Evolutionary conservation across 1,140 invertebrate species (phyloP), one percentile per base, ranked within the genome.

Genomic region (Antheraea pernyi): DNA sequence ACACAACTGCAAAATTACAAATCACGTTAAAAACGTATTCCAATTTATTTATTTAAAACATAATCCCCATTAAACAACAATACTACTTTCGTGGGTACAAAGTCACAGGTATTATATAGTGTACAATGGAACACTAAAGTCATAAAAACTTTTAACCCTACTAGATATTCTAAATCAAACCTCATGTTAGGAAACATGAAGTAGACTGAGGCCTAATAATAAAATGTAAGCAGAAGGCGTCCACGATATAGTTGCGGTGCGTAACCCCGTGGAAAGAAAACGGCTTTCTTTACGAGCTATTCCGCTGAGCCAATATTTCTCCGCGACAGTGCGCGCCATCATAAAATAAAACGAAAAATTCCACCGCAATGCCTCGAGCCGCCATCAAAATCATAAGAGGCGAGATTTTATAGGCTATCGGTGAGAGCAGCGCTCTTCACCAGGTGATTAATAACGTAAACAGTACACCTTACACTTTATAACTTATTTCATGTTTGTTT

Each of bases 311-410:
- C 89, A 91, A 90, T 91, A 91, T 91, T 89, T 90, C 89, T 89
- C 78, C 84, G 86, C 87, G 88, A 90, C 89, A 90, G 89, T 86
- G 86, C 89, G 87, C 86, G 84, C 85, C 82, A 85, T 85, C 89
- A 90, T 91, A 91, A 91, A 91, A 90, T 91, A 91, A 91, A 91
- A 91, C 89, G 89, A 91, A 91, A 91, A 91, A 91, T 91, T 91
- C 89, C 88, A 83, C 79, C 82, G 80, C 79, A 81, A 83, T 85
- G 78, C 82, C 82, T 80, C 77, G 74, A 83, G 85, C 83, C 72
- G 84, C 86, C 79, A 88, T 90, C 88, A 88, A 86, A 91, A 91
- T 89, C 89, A 91, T 91, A 91, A 89, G 88, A 84, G 89, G 78
- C 79, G 79, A 86, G 83, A 86, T 89, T 91, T 91, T 89, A 90